Conservation (phyloP, 2,797 vertebrate genomes). For the Argentina silus region DNA sequence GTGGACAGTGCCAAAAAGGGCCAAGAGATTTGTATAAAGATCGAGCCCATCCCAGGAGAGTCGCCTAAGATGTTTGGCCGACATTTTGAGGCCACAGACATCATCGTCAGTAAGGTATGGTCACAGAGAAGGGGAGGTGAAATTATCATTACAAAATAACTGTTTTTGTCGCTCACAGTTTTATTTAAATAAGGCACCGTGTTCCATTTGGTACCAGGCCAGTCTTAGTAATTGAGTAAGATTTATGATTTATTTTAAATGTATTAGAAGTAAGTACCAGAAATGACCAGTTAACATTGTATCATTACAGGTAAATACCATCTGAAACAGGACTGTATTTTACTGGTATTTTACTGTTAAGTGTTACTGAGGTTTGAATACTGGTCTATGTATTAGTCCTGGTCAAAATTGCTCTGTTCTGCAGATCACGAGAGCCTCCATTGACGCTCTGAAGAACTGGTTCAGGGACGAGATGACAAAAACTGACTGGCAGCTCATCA, state of each 20-base stretch:
- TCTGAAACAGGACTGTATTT: too few relatives aligned
- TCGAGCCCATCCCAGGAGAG: conserved; percentile 96
- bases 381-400: neutral
- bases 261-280: too few relatives aligned
- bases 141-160: neutral
- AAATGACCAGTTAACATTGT: too few relatives aligned
- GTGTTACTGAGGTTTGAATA: too few relatives aligned
- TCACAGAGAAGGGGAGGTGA: neutral
- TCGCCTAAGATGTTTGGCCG: conserved; percentile 98
- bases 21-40: conserved; percentile 97
- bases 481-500: conserved; percentile 96
- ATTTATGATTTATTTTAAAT: too few relatives aligned
- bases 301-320: too few relatives aligned
- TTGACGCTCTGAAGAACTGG: conserved; percentile 98
- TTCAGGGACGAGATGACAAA: conserved; percentile 98
- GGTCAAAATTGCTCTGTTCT: neutral
- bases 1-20: conserved; percentile 95
- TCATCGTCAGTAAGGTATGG: conserved; percentile 93
- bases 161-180: neutral
- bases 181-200: neutral
- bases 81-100: conserved; percentile 95
- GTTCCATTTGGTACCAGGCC: too few relatives aligned
- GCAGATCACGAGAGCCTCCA: conserved; percentile 95
- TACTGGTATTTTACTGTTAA: too few relatives aligned
- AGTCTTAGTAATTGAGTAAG: too few relatives aligned